Evolutionary conservation across 2,113 vertebrate genomes (phyloP), one percentile per base, ranked within the genome.

Genomic region (Aleadryas rufinucha): DNA sequence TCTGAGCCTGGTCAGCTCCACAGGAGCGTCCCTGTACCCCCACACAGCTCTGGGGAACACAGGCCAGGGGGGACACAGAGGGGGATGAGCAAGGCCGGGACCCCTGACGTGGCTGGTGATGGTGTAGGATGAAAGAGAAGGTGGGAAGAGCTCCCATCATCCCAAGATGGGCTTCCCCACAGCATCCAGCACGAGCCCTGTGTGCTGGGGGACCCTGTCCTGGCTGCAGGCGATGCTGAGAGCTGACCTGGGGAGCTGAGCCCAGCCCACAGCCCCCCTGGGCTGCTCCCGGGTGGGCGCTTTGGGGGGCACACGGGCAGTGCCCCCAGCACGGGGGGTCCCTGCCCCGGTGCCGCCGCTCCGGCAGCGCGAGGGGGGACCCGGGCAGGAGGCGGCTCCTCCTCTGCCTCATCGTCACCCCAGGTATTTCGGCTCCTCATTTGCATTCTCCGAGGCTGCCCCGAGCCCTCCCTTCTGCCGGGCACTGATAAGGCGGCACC

Each of bases 161-260:
- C 45, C 75, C 86, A 14, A 80, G n/a, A 24, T 27, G 76, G 49
- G 80, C 35, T 87, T 54, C 49, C 64, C 56, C 65, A 13, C 0
- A 0, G 42, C 76, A 17, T 3, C 60, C 3, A 0, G 45, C 60
- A 28, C 0, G 0, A 72, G 27, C 69, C 26, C 37, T 3, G 18
- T 1, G 7, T 11, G 44, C 41, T 0, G 0, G 28, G 66, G 56
- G 1, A 18, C 17, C 52, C 77, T 26, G 37, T 13, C 41, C 68
- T 20, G 47, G 47, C 77, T 59, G 37, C 65, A 12, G 56, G 21
- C 0, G 13, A 37, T 16, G 33, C 69, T 1, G 2, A 20, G 56
- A 4, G 11, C 68, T 22, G 35, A 9, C 10, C 7, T 0, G 4
- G 33, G 41, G 50, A 20, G 49, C 54, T 15, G 35, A 39, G 13